phyloP scores from a whole-genome alignment of 2,113 vertebrate species.

The Rynchops niger region DNA sequence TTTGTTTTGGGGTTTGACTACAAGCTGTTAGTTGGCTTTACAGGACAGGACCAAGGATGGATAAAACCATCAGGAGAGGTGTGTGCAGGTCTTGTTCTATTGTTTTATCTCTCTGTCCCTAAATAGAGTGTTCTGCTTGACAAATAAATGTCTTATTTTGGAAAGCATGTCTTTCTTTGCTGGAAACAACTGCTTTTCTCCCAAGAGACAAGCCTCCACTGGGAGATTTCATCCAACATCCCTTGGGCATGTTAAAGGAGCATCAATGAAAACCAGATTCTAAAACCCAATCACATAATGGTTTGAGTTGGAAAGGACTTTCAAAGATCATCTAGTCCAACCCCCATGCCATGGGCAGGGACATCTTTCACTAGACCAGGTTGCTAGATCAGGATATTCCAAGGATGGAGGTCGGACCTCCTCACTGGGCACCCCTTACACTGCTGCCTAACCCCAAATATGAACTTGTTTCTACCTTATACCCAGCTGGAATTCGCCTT shows the following conservation, averaged over 20 bases:
- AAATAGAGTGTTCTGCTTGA: neutral
- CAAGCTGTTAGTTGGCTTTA: neutral
- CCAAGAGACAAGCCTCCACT: neutral
- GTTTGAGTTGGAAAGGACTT: neutral
- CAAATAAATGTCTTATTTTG: neutral
- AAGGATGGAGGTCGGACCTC: too few relatives aligned
- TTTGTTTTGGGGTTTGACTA: neutral
- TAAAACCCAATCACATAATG: neutral
- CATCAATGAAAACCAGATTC: neutral
- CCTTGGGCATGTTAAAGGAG: neutral
- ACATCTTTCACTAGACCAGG: too few relatives aligned
- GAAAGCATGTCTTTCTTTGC: neutral
- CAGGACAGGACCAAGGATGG: neutral
- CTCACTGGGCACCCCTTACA: too few relatives aligned
- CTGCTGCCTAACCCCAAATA: too few relatives aligned
- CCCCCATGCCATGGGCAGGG: too few relatives aligned
- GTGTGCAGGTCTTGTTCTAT: neutral
- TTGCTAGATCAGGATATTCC: too few relatives aligned
- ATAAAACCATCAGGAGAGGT: neutral
- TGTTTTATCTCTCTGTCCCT: neutral
- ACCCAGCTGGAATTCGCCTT: too few relatives aligned
- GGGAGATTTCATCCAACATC: neutral
- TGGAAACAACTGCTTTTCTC: neutral
- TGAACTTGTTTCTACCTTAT: too few relatives aligned
- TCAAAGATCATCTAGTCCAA: neutral